Percentiles rank a stretch among this genome's conserved stretches.
phyloP scores from a whole-genome alignment of 1,140 invertebrate species.

The Rhagoletis zephyria region DNA sequence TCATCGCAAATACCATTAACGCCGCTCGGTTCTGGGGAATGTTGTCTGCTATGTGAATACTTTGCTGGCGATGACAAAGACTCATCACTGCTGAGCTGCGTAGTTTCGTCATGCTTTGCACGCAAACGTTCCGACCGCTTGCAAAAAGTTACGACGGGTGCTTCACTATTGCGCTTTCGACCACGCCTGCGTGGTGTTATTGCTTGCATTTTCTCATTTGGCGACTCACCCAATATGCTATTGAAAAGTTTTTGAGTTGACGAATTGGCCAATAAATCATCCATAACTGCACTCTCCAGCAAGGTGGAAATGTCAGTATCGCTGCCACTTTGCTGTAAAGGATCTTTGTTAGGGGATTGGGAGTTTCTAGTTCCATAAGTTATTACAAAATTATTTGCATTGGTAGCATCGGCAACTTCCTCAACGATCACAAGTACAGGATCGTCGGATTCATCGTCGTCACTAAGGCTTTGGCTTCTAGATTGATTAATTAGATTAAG shows the following conservation, averaged over 20 bases:
- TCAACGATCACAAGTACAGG: neutral
- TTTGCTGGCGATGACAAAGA: neutral
- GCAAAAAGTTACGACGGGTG: neutral
- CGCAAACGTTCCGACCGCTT: constrained; percentile 55
- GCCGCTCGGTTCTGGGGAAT: neutral
- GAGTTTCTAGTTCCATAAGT: neutral
- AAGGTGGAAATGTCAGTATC: constrained; percentile 2
- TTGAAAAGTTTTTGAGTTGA: neutral
- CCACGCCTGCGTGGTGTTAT: constrained; percentile 1
- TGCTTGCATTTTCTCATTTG: neutral
- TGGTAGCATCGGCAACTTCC: neutral
- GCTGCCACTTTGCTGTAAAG: neutral
- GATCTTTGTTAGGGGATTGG: neutral
- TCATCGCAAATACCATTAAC: neutral
- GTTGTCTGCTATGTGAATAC: neutral
- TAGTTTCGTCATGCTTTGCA: constrained; percentile 33
- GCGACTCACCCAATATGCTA: constrained; percentile 16
- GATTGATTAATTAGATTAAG: neutral
- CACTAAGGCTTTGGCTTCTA: neutral
- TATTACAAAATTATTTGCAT: neutral
- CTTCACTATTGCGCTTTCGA: constrained; percentile 53
- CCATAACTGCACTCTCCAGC: neutral
- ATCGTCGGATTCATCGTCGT: neutral
- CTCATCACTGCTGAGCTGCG: neutral
- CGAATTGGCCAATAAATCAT: constrained; percentile 35